phyloP scores from a whole-genome alignment of 2,797 vertebrate species.

The Psittacula derbiana region DNA sequence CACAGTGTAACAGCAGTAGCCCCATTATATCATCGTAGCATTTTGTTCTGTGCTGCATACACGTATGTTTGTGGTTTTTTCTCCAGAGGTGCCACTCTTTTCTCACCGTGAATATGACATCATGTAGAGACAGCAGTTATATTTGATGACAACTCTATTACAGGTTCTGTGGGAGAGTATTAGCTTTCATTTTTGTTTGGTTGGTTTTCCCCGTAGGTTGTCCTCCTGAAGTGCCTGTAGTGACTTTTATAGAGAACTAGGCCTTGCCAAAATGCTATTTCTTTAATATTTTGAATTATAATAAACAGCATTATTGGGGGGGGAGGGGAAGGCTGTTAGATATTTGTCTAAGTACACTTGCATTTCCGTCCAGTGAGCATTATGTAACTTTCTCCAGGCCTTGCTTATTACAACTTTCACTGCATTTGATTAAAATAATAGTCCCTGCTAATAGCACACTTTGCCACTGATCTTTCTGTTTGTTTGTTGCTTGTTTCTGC shows the following conservation, averaged over 20 bases:
- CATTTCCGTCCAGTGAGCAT: neutral
- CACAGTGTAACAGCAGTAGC: neutral
- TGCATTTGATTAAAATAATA: neutral
- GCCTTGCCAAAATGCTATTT: neutral
- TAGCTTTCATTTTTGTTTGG: neutral
- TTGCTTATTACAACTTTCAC: neutral
- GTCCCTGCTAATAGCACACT: neutral
- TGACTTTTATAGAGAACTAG: neutral
- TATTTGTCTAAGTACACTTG: neutral
- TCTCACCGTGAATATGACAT: neutral
- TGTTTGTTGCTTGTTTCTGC: neutral
- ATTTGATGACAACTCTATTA: neutral
- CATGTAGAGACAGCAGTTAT: neutral
- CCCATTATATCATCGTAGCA: neutral
- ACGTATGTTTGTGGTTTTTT: rapidly evolving
- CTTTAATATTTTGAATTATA: neutral
- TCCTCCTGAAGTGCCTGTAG: neutral
- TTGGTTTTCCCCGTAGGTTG: neutral
- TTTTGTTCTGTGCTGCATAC: neutral
- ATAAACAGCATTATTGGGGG: neutral
- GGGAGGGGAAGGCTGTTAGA: neutral
- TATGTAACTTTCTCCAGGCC: neutral
- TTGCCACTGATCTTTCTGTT: neutral
- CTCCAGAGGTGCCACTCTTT: neutral
- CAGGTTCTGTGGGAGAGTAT: neutral